A percentile compares a stretch with the other conserved stretches of the same genome.
Conservation (phyloP, 2,113 vertebrate species). For the Neolamprologus toae region DNA sequence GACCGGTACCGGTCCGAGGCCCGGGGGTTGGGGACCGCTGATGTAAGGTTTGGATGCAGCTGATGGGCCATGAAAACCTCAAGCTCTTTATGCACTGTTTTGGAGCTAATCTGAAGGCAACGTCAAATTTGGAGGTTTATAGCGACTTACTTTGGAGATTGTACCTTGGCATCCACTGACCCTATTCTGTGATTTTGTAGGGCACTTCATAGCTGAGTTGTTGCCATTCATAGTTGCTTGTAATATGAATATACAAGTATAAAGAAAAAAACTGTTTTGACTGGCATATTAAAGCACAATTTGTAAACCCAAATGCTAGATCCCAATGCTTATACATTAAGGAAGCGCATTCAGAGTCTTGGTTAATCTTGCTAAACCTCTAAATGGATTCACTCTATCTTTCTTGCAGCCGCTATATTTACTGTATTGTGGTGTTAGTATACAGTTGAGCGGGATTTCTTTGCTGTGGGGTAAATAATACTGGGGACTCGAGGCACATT, state of each 20-base stretch:
- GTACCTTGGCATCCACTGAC: background rate
- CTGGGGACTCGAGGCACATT: conserved; percentile 4
- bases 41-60: background rate
- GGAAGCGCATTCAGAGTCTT: background rate
- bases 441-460: background rate
- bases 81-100: background rate
- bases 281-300: background rate
- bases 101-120: background rate
- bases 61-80: background rate
- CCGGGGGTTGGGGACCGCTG: no score
- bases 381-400: background rate
- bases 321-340: background rate
- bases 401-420: background rate
- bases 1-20: no score
- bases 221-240: background rate
- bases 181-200: background rate
- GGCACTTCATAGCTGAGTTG: background rate
- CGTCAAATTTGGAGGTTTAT: background rate
- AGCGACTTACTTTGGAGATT: background rate
- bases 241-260: background rate
- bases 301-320: background rate
- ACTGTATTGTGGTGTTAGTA: background rate
- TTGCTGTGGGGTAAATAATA: background rate
- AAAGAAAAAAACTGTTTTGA: background rate
- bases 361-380: background rate